Percentiles rank a stretch among this genome's conserved stretches.
These are phyloP conservation scores for Aphelenchoides avenae DNA, from an alignment of 1,140 invertebrate genomes.

Conservation along the genomic window DNA sequence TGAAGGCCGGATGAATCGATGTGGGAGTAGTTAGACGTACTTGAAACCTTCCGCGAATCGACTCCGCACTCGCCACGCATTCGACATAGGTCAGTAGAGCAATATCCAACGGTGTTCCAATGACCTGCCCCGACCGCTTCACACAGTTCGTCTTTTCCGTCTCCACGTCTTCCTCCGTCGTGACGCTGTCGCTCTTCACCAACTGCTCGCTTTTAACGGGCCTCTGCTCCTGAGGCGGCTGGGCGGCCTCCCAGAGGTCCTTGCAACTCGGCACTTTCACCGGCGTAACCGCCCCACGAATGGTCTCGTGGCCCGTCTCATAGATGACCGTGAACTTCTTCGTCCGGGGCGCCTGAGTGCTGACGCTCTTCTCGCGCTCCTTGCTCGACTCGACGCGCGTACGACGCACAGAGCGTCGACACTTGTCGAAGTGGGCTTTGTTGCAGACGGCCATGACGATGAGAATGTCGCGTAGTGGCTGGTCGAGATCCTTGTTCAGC, in stretches of 20 bases:
- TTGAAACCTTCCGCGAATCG: constrained; percentile 42
- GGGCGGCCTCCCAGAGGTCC: too few relatives aligned
- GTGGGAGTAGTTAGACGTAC: too few relatives aligned
- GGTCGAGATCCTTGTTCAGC: constrained; percentile 42
- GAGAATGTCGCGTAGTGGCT: constrained; percentile 51
- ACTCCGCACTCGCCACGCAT: constrained; percentile 42
- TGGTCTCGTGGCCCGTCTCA: constrained; percentile 35
- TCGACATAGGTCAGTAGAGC: constrained; percentile 57
- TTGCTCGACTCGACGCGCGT: too few relatives aligned
- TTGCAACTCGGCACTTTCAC: too few relatives aligned
- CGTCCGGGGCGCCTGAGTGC: constrained; percentile 51
- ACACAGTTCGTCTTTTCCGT: too few relatives aligned
- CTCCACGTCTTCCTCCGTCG: too few relatives aligned
- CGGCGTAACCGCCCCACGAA: constrained; percentile 39
- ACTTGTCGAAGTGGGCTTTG: constrained; percentile 39
- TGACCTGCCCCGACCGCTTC: too few relatives aligned
- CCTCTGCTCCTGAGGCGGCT: too few relatives aligned
- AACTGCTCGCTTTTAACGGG: too few relatives aligned
- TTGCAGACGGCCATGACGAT: constrained; percentile 58
- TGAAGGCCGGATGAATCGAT: too few relatives aligned
- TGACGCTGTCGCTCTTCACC: too few relatives aligned
- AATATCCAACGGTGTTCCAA: constrained; percentile 52
- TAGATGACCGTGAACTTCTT: constrained; percentile 57
- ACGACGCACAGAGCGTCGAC: constrained; percentile 30
- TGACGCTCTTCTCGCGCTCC: too few relatives aligned